Evolutionary conservation across 2,797 vertebrate species (phyloP).

Genomic region (Caiman crocodilus): DNA sequence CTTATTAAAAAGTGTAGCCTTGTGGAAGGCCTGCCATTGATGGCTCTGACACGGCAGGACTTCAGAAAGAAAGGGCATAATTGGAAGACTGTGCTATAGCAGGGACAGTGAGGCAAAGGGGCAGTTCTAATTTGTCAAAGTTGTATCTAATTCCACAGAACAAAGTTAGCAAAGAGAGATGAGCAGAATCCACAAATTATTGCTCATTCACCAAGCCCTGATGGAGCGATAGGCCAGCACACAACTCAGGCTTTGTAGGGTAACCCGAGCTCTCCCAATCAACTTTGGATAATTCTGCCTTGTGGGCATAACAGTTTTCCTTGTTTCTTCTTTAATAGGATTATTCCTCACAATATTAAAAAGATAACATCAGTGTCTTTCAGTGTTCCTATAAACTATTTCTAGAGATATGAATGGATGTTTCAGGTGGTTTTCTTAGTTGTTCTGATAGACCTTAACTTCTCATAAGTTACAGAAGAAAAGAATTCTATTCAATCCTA

Average conservation of each 20-base stretch:
- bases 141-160: conserved; percentile 90
- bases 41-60: conserved; percentile 57
- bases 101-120: conserved; percentile 67
- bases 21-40: conserved; percentile 78
- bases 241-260: conserved; percentile 81
- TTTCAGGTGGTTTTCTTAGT: conserved; percentile 69
- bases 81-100: conserved; percentile 81
- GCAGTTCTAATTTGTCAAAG: conserved; percentile 89
- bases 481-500: conserved; percentile 53
- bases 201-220: conserved; percentile 84
- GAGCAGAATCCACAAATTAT: conserved; percentile 84
- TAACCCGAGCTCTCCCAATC: conserved; percentile 81
- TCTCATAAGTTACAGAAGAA: conserved; percentile 45
- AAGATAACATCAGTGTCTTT: conserved; percentile 88
- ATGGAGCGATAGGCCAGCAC: conserved; percentile 79
- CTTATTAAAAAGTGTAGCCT: conserved; percentile 86
- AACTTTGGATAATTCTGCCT: conserved; percentile 82
- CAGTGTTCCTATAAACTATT: conserved; percentile 80
- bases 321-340: conserved; percentile 87
- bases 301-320: conserved; percentile 84
- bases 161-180: conserved; percentile 87
- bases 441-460: conserved; percentile 54
- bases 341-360: conserved; percentile 88
- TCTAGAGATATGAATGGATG: conserved; percentile 73
- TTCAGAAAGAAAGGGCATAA: conserved; percentile 83